Base-by-base conservation (phyloP, 2,797 vertebrate species). In the Anabas testudineus region DNA sequence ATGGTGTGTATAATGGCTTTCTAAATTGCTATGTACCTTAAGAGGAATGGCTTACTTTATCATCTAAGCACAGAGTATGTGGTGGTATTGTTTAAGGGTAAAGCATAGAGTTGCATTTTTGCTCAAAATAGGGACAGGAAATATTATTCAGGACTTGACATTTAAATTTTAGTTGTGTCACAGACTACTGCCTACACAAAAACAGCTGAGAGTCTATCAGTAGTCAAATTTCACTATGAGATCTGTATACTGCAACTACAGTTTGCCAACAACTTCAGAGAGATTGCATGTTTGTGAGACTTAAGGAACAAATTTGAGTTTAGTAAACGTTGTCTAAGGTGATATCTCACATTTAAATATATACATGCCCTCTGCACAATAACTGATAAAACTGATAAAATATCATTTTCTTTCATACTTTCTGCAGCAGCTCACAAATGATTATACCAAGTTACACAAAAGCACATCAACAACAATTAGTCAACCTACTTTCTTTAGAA, bases 161-260 rank as follows among this genome's bases (percentile, higher is more conserved):
- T 74, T 79, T 55, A 47, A 58, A 65, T 69, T 54, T 47, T 22
- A 6, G 15, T 52, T 54, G 62, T 67, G 52, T 49, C 59, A 28
- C 30, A 34, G 45, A 43, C 39, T 14, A 16, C n/a, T n/a, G n/a
- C 52, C 74, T 53, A 54, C 65, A 62, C 34, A 56, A 12, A 56
- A 34, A 47, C 19, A 48, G 48, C 34, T 16, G 28, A 13, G 30
- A 48, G 21, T 43, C 18, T 48, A 48, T 36, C 7, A 32, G 62
- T n/a, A 10, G 43, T 45, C 28, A 14, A 36, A 32, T 42, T 21
- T 57, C 24, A 22, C 5, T 18, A 9, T 53, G 13, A 14, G 24
- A 49, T 30, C 12, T 41, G 14, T 14, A 28, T 55, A 14, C 39
- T 59, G 54, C 21, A 41, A 39, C 21, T 32, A 47, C 14, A 30